Conservation (phyloP, 2,888 invertebrate species). For the Cantharis rustica region DNA sequence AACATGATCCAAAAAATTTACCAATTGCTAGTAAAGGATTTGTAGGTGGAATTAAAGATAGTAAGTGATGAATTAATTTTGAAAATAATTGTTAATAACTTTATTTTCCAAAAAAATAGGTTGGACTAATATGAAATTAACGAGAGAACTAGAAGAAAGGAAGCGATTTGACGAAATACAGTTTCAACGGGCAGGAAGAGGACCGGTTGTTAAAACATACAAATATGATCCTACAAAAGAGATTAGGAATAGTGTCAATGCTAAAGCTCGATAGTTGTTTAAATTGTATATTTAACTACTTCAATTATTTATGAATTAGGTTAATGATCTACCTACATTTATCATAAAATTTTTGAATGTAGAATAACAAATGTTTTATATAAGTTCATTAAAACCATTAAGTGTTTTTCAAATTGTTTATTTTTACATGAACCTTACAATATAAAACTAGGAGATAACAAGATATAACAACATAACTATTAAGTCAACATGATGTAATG, state of each 20-base stretch:
- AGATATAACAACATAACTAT: no score
- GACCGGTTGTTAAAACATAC: slow-evolving; percentile 86
- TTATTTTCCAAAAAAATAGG: slow-evolving; percentile 56
- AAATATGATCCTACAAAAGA: slow-evolving; percentile 80
- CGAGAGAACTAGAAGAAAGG: slow-evolving; percentile 77
- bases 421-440: background rate
- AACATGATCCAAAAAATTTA: slow-evolving; percentile 62
- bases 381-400: background rate
- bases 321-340: background rate
- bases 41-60: slow-evolving; percentile 76
- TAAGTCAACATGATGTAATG: no score
- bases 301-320: background rate
- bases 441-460: no score
- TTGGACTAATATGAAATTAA: slow-evolving; percentile 81
- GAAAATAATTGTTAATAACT: background rate
- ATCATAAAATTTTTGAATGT: background rate
- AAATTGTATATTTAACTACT: slow-evolving; percentile 3
- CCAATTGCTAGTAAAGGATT: slow-evolving; percentile 79
- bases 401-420: background rate
- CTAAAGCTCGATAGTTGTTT: slow-evolving; percentile 59
- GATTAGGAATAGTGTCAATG: slow-evolving; percentile 51
- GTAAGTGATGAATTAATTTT: slow-evolving; percentile 57
- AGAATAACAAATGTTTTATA: background rate
- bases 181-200: slow-evolving; percentile 84
- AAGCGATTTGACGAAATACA: slow-evolving; percentile 75